These are phyloP conservation scores for Pardosa pseudoannulata DNA, from an alignment of 2,888 invertebrate genomes.

Conservation along the genomic window DNA sequence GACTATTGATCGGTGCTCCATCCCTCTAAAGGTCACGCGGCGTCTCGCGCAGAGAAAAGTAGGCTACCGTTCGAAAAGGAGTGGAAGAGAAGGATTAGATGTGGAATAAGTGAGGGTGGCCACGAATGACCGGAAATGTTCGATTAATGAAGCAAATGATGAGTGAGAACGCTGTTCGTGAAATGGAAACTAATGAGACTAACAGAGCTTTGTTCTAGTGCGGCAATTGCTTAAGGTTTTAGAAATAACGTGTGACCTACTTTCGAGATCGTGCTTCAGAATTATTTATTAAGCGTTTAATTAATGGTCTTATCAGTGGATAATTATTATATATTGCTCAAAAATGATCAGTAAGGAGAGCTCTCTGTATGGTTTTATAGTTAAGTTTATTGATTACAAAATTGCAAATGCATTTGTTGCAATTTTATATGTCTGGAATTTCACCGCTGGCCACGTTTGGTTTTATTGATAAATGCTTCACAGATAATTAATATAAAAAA, in stretches of 20 bases:
- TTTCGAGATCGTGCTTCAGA: too few species aligned
- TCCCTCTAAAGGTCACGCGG: slow-evolving; percentile 45
- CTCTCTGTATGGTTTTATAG: too few species aligned
- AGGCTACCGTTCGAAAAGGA: neutral
- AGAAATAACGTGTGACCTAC: neutral
- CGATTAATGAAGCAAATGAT: neutral
- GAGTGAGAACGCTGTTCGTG: neutral
- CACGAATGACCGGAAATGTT: neutral
- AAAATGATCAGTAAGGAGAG: too few species aligned
- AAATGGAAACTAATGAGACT: neutral
- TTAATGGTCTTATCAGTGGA: too few species aligned
- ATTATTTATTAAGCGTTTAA: too few species aligned
- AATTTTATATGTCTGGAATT: too few species aligned
- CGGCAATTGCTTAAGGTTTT: neutral
- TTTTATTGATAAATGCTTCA: too few species aligned
- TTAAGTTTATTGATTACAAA: too few species aligned
- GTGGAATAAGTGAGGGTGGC: neutral
- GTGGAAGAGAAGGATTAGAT: neutral
- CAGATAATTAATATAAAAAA: too few species aligned
- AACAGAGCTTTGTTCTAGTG: neutral
- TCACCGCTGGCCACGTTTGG: too few species aligned
- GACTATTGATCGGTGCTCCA: slow-evolving; percentile 37
- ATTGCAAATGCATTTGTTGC: too few species aligned
- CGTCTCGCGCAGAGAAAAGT: neutral
- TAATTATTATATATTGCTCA: too few species aligned